Evolutionary conservation across 2,113 vertebrate species (phyloP).

Genomic region (Apus apus): DNA sequence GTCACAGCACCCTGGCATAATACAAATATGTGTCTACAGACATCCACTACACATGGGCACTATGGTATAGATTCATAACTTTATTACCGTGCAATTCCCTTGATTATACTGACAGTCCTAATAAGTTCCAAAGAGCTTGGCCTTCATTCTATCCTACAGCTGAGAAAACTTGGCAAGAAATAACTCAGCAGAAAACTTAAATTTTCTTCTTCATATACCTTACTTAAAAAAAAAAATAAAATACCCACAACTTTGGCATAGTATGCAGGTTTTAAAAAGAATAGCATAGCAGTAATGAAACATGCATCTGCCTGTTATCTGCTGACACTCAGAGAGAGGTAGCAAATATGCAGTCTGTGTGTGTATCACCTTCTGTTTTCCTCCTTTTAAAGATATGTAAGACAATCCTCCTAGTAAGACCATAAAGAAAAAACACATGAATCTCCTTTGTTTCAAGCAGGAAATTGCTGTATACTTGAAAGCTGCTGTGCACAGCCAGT

Average conservation of each 20-base stretch:
- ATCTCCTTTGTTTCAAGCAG: not conserved
- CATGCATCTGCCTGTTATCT: constrained; percentile 23
- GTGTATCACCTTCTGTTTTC: not conserved
- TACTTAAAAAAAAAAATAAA: not conserved
- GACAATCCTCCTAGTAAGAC: not conserved
- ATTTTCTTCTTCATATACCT: constrained; percentile 45
- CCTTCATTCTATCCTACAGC: constrained; percentile 41
- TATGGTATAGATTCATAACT: constrained; percentile 18
- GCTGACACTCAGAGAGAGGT: constrained; percentile 1
- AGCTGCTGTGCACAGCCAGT: not conserved
- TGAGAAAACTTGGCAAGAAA: constrained; percentile 72
- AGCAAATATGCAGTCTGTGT: not conserved
- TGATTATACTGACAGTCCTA: constrained; percentile 60
- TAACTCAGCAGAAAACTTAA: constrained; percentile 37
- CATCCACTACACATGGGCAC: not conserved
- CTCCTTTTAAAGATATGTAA: not conserved
- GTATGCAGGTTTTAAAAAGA: not conserved
- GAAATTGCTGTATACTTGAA: not conserved
- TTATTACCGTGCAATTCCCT: constrained; percentile 44
- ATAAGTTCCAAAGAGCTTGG: constrained; percentile 65
- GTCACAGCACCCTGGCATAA: not conserved
- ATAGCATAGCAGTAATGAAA: not conserved
- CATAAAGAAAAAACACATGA: not conserved
- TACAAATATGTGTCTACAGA: not conserved
- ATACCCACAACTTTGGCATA: not conserved